Conservation (phyloP, 1,140 invertebrate species). For the Homarus americanus region DNA sequence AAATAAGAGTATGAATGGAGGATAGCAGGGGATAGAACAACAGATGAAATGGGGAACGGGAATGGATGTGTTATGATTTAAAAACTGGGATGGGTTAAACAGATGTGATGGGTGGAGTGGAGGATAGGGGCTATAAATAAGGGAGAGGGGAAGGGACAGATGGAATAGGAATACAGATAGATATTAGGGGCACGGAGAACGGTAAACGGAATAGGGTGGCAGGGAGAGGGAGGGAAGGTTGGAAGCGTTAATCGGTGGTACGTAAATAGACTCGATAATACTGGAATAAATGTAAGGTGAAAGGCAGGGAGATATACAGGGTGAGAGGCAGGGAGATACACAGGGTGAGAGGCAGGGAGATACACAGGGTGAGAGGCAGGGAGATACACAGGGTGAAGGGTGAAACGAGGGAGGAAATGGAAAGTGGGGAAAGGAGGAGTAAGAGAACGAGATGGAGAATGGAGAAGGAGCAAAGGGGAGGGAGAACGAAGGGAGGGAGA, state of each 20-base stretch:
- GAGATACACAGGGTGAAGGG: background rate
- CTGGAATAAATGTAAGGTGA: background rate
- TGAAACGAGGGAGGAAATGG: background rate
- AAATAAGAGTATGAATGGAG: background rate
- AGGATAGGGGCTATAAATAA: background rate
- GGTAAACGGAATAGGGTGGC: background rate
- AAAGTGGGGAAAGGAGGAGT: background rate
- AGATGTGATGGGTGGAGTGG: background rate
- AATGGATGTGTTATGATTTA: background rate
- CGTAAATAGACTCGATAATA: background rate
- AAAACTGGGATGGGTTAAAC: background rate
- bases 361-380: background rate
- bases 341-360: background rate
- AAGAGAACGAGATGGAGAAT: background rate
- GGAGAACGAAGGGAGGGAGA: background rate
- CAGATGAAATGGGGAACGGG: background rate
- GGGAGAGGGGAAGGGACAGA: background rate
- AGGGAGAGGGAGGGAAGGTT: background rate
- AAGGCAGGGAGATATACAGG: too few species aligned
- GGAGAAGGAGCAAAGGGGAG: background rate
- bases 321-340: too few species aligned
- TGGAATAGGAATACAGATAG: background rate
- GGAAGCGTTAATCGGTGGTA: background rate
- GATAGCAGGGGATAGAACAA: background rate
- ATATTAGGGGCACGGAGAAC: background rate